These are phyloP conservation scores for Bubalus kerabau DNA, from an alignment of 2,113 vertebrate genomes.

Conservation along the genomic window DNA sequence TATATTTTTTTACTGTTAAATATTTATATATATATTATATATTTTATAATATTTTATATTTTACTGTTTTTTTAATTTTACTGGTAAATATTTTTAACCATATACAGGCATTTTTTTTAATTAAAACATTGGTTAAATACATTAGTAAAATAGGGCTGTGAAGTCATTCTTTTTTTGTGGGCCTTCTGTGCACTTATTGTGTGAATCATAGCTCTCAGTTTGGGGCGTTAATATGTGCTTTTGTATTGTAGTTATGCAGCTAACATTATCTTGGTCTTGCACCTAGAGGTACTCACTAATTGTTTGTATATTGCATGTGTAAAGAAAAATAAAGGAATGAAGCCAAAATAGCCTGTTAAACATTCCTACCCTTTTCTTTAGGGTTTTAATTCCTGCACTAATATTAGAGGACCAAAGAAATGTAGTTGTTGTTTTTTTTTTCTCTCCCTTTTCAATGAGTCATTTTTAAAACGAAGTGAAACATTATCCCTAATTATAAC, in stretches of 20 bases:
- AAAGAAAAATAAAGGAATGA: neutral
- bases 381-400: neutral
- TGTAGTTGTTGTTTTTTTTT: slow-evolving; percentile 10
- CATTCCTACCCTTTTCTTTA: neutral
- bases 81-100: neutral
- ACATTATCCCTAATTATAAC: slow-evolving; percentile 66
- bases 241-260: neutral
- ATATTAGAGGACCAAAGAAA: neutral
- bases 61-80: neutral
- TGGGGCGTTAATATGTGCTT: neutral
- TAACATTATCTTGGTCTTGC: neutral
- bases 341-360: neutral
- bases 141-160: neutral
- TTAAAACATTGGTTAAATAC: neutral
- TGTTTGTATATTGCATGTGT: neutral
- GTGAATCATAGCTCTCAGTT: neutral
- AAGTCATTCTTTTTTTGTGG: neutral
- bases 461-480: slow-evolving; percentile 52
- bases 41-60: neutral
- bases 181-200: neutral
- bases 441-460: slow-evolving; percentile 20
- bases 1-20: neutral
- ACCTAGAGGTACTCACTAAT: neutral
- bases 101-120: neutral
- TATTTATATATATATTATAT: neutral